Evolutionary conservation across 2,888 invertebrate genomes (phyloP).

Genomic region (Stegana nigrithorax): DNA sequence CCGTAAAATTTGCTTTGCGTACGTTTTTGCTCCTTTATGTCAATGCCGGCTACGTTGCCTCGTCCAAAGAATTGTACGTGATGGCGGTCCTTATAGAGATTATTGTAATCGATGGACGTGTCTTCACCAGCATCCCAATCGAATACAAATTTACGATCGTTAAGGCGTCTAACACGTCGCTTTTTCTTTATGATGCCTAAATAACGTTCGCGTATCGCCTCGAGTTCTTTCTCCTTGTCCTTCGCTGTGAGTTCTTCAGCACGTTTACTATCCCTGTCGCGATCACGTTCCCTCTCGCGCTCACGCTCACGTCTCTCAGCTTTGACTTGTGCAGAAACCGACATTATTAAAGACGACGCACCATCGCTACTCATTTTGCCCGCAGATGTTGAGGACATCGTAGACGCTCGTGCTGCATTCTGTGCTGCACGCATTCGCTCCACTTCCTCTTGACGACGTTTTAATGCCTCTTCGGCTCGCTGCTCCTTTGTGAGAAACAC

Average conservation of each 20-base stretch:
- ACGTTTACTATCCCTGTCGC: slow-evolving; percentile 69
- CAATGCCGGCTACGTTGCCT: slow-evolving; percentile 97
- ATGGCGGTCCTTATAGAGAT: slow-evolving; percentile 95
- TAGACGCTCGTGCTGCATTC: slow-evolving; percentile 61
- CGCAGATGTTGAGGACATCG: slow-evolving; percentile 69
- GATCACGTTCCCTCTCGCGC: slow-evolving; percentile 51
- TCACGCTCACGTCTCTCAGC: slow-evolving; percentile 63
- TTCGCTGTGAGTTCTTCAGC: slow-evolving; percentile 71
- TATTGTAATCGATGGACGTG: slow-evolving; percentile 97
- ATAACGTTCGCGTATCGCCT: slow-evolving; percentile 96
- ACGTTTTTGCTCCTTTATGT: slow-evolving; percentile 94
- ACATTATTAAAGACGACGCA: background rate
- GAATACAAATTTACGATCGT: slow-evolving; percentile 99
- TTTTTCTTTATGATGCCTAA: slow-evolving; percentile 94
- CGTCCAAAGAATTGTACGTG: slow-evolving; percentile 98
- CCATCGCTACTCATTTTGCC: slow-evolving; percentile 68
- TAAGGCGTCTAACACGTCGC: slow-evolving; percentile 89
- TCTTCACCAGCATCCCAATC: slow-evolving; percentile 99
- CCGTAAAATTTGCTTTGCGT: slow-evolving; percentile 98
- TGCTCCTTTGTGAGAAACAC: slow-evolving; percentile 97
- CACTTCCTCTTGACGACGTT: slow-evolving; percentile 89
- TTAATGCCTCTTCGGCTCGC: slow-evolving; percentile 88
- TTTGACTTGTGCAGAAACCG: slow-evolving; percentile 35
- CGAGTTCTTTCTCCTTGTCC: slow-evolving; percentile 92
- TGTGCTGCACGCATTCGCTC: slow-evolving; percentile 80